Evolutionary conservation across 2,797 vertebrate species (phyloP).

Genomic region (Tauraco hartlaubi): DNA sequence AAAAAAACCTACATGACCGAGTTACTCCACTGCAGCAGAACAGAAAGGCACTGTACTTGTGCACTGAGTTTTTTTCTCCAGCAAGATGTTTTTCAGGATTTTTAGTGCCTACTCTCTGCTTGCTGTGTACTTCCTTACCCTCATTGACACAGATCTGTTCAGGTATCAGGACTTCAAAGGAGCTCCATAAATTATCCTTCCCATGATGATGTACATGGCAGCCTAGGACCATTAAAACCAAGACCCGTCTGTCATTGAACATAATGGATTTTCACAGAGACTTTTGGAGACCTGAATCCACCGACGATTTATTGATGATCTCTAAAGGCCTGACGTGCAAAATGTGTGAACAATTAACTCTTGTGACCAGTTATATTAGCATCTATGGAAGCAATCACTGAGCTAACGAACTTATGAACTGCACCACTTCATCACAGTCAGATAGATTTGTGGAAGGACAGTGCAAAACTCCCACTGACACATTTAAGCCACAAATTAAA

Average conservation of each 20-base stretch:
- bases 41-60: neutral
- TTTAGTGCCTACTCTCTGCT: neutral
- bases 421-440: neutral
- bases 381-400: neutral
- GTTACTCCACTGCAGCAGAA: neutral
- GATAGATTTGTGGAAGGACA: neutral
- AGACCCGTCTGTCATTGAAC: neutral
- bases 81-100: neutral
- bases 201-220: accelerated
- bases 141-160: neutral
- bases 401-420: neutral
- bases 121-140: neutral
- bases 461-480: neutral
- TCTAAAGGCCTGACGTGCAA: neutral
- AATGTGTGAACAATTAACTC: neutral
- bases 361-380: neutral
- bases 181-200: neutral
- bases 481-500: neutral
- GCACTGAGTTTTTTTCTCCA: neutral
- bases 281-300: neutral
- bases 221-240: neutral
- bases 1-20: neutral
- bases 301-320: neutral
- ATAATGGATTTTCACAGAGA: neutral
- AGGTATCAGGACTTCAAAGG: neutral